phyloP scores from a whole-genome alignment of 2,113 vertebrate species.

The Mohoua ochrocephala region DNA sequence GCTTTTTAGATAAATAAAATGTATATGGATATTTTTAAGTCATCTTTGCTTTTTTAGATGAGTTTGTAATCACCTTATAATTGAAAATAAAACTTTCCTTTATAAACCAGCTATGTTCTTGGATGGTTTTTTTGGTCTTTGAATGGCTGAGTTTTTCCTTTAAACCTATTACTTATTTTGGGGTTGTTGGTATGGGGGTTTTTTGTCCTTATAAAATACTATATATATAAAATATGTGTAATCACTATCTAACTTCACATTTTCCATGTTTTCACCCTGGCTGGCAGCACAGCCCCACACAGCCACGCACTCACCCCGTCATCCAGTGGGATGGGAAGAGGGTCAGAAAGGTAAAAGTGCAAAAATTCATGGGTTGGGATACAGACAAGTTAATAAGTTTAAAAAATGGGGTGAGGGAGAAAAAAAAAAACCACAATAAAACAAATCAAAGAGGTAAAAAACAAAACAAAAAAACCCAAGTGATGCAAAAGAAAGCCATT shows the following conservation, averaged over 20 bases:
- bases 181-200: neutral
- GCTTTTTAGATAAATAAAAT: constrained; percentile 79
- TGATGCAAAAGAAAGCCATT: neutral
- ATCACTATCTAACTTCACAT: neutral
- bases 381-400: neutral
- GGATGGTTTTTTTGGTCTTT: neutral
- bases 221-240: neutral
- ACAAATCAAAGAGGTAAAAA: neutral
- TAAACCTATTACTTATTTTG: neutral
- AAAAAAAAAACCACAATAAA: neutral
- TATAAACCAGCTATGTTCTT: constrained; percentile 28
- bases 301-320: neutral
- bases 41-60: constrained; percentile 80
- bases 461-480: neutral
- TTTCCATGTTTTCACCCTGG: neutral
- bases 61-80: constrained; percentile 81
- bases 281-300: neutral
- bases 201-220: neutral
- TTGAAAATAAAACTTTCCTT: constrained; percentile 78
- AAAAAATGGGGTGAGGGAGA: fast-evolving
- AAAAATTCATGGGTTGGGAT: neutral
- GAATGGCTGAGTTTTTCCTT: neutral
- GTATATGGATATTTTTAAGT: constrained; percentile 80
- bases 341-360: neutral
- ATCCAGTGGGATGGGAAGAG: neutral